Evolutionary conservation across 2,113 vertebrate genomes (phyloP).

Genomic region (human): DNA sequence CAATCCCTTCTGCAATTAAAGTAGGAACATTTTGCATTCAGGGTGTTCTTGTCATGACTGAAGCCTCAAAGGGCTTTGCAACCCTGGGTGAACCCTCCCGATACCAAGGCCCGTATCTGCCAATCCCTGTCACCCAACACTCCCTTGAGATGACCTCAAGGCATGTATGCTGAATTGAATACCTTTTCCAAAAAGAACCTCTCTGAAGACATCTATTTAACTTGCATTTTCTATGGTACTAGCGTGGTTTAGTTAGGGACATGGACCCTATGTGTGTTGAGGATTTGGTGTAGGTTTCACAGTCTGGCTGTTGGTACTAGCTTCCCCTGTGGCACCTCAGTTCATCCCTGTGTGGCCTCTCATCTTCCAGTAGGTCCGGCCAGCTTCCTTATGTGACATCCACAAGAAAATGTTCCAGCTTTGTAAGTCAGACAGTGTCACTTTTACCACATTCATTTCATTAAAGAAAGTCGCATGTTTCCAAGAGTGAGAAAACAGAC

Average conservation of each 20-base stretch:
- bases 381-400: not conserved
- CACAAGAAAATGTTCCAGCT: not conserved
- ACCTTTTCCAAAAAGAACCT: not conserved
- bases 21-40: not conserved
- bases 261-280: not conserved
- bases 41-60: not conserved
- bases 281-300: not conserved
- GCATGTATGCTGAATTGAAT: not conserved
- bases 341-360: not conserved
- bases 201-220: not conserved
- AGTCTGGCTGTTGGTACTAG: not conserved
- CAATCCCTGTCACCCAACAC: not conserved
- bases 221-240: not conserved
- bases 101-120: not conserved
- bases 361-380: not conserved
- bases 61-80: not conserved
- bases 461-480: conserved; percentile 6
- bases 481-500: not conserved
- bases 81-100: not conserved
- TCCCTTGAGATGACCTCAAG: not conserved
- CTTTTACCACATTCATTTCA: not conserved
- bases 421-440: not conserved
- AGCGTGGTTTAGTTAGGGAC: not conserved
- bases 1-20: not conserved
- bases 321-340: not conserved